Evolutionary conservation across 2,797 vertebrate species (phyloP).

Genomic region (Peromyscus nudipes): DNA sequence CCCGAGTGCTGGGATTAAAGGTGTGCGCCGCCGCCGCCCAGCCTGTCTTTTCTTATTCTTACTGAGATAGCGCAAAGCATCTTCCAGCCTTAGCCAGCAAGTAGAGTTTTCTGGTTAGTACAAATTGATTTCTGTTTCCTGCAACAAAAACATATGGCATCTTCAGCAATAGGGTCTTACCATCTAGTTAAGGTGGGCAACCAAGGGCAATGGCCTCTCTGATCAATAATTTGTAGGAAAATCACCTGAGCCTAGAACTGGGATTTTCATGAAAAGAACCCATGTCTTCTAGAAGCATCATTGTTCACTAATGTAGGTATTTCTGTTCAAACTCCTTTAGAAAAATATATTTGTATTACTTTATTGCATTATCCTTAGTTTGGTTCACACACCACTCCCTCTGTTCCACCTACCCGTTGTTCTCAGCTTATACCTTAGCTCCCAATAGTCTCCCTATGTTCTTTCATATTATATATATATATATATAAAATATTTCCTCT

Average conservation of each 20-base stretch:
- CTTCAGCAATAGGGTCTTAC: background rate
- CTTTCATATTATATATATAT: background rate
- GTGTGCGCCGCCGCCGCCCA: accelerated
- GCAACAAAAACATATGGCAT: background rate
- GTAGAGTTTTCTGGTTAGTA: background rate
- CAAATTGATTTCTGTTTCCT: background rate
- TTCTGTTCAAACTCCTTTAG: background rate
- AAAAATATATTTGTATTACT: background rate
- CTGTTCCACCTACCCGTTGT: background rate
- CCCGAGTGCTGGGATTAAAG: too few relatives aligned
- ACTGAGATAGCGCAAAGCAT: background rate
- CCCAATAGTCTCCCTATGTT: background rate
- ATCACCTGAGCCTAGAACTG: background rate
- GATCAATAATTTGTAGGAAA: background rate
- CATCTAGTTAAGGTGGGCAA: background rate
- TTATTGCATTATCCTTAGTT: background rate
- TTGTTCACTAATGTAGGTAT: background rate
- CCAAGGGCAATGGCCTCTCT: background rate
- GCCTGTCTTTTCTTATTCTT: background rate
- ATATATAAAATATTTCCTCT: background rate
- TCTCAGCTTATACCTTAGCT: background rate
- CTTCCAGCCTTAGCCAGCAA: background rate
- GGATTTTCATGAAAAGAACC: background rate
- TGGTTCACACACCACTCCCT: background rate
- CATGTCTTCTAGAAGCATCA: background rate